phyloP scores from a whole-genome alignment of 2,888 invertebrate species.

The Netelia melanura region DNA sequence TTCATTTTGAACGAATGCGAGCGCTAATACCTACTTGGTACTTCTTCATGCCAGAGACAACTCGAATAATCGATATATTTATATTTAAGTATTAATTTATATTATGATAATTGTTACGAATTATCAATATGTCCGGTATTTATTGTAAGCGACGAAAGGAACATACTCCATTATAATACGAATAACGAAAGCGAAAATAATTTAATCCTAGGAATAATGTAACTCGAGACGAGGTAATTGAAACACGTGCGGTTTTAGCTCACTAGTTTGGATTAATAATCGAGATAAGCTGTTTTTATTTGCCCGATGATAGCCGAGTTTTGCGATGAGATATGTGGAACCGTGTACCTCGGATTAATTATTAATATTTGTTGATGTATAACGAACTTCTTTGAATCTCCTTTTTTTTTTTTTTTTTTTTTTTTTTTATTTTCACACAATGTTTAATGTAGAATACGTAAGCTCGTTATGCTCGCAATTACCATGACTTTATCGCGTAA shows the following conservation, averaged over 20 bases:
- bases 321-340: neutral
- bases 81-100: conserved; percentile 31
- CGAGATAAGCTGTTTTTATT: conserved; percentile 5
- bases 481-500: too few species aligned
- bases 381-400: neutral
- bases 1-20: conserved; percentile 7
- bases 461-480: too few species aligned
- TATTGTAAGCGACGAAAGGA: neutral
- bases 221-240: neutral
- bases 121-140: conserved; percentile 1
- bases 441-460: neutral
- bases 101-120: conserved; percentile 1
- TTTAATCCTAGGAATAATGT: neutral
- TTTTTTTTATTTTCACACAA: neutral
- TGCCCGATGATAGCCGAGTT: neutral
- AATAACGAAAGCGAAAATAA: neutral
- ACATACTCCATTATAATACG: neutral
- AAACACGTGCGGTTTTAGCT: neutral
- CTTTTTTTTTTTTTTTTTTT: neutral
- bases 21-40: conserved; percentile 20
- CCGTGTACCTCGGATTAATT: conserved; percentile 3
- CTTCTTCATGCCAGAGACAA: conserved; percentile 39
- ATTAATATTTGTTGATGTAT: neutral
- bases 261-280: neutral
- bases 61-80: conserved; percentile 44